phyloP scores from a whole-genome alignment of 92 coral and sea anemone genomes.

The Desmophyllum pertusum region DNA sequence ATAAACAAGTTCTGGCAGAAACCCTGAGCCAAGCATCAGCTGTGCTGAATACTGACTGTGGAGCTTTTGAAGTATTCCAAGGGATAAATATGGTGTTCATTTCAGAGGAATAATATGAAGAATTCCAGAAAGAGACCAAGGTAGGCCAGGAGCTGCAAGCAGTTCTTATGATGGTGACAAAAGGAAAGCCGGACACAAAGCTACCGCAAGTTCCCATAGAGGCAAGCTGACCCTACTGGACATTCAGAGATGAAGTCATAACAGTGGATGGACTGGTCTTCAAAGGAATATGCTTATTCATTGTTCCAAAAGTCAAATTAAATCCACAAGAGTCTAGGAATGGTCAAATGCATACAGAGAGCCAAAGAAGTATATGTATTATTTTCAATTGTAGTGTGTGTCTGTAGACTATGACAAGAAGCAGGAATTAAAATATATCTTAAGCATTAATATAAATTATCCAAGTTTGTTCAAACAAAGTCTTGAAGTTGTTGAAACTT shows the following conservation, averaged over 20 bases:
- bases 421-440: too few species aligned
- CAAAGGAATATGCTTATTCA: constrained; percentile 13
- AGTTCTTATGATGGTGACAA: too few species aligned
- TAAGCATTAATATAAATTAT: too few species aligned
- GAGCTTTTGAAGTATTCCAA: too few species aligned
- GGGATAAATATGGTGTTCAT: neutral
- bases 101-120: neutral
- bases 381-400: constrained; percentile 22
- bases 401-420: constrained; percentile 17
- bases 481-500: too few species aligned
- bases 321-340: constrained; percentile 17
- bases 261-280: constrained; percentile 7
- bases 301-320: neutral
- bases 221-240: constrained; percentile 24
- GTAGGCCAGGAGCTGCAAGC: too few species aligned
- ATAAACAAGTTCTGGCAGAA: too few species aligned
- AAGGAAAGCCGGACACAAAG: too few species aligned
- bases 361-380: constrained; percentile 24
- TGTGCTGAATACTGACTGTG: too few species aligned
- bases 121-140: too few species aligned
- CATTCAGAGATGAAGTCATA: constrained; percentile 10
- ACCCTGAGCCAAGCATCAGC: too few species aligned
- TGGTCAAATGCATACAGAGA: constrained; percentile 10
- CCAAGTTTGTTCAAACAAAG: too few species aligned
- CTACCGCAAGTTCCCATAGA: neutral